Evolutionary conservation across 1,140 invertebrate species (phyloP), one percentile per base, ranked within the genome.

Genomic region (Papilio polyxenes): DNA sequence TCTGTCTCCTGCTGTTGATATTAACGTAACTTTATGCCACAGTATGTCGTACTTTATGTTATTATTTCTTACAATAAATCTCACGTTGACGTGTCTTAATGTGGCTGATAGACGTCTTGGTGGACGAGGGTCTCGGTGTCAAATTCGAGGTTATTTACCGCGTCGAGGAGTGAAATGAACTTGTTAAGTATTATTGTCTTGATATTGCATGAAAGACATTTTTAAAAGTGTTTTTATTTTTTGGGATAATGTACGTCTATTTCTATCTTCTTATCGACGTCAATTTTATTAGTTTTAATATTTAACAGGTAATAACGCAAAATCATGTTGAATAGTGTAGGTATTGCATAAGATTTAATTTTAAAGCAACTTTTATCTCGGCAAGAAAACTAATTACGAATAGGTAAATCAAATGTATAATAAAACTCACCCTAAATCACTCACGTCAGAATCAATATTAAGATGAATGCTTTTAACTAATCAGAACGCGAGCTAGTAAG

Each of bases 51-150:
- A 51, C 20, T 77, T 77, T 77, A 53, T 77, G 75, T 77, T 53
- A 37, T 51, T 77, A 77, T 56, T 77, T 77, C 75, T 23, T 20
- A 53, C 23, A 31, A 77, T 77, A 51, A 77, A 77, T 77, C 75
- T 37, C 75, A 77, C 75, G 48, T 49, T 53, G 75, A 13, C 75
- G 20, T 53, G 75, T 49, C 40, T 49, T 48, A 48, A 49, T 75
- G n/a, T 75, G 74, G 17, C 23, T 23, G 62, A 37, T 72, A 72
- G 65, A 72, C 23, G 31, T 69, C 65, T 37, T 72, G 9, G 15
- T 72, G 65, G 31, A 72, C 31, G 65, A 72, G 65, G 65, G 65
- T 72, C 31, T 72, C 65, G 31, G 65, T 72, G 23, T 72, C 62
- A 65, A 65, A 65, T 65, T 72, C 23, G 65, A 72, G 65, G 65